These are phyloP conservation scores for Lepeophtheirus salmonis DNA, from an alignment of 1,140 invertebrate genomes.

Conservation along the genomic window DNA sequence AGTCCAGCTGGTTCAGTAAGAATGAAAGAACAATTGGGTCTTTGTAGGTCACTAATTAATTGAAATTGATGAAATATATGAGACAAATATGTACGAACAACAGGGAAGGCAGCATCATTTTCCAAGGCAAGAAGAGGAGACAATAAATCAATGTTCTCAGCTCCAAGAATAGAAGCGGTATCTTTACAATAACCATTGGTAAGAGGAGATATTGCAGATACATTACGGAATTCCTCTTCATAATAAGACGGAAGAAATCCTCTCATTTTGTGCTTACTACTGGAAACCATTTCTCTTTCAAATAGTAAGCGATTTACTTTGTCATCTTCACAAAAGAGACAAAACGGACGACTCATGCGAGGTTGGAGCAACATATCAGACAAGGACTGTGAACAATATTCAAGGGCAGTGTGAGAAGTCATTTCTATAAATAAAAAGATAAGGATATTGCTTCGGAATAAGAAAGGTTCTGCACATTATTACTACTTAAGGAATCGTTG, in stretches of 20 bases:
- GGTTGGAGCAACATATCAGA: neutral
- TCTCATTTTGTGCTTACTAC: neutral
- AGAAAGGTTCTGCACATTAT: too few relatives aligned
- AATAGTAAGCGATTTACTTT: conserved; percentile 4
- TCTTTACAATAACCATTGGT: conserved; percentile 22
- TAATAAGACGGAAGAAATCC: neutral
- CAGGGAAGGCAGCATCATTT: conserved; percentile 28
- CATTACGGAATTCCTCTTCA: conserved; percentile 12
- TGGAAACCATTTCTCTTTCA: conserved; percentile 12
- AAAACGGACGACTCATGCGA: neutral
- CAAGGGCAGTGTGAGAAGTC: conserved; percentile 24
- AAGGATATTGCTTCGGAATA: neutral
- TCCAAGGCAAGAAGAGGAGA: conserved; percentile 31
- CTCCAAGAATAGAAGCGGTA: conserved; percentile 29
- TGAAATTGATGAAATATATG: conserved; percentile 32
- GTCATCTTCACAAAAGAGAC: conserved; percentile 16
- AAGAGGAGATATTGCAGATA: neutral
- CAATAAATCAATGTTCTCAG: conserved; percentile 31
- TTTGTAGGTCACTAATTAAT: conserved; percentile 25
- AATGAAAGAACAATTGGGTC: conserved; percentile 31
- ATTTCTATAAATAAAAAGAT: conserved; percentile 22
- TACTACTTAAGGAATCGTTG: neutral
- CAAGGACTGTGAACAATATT: conserved; percentile 7
- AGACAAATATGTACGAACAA: conserved; percentile 31
- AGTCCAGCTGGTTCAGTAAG: conserved; percentile 32